These are phyloP conservation scores for Phrynocephalus guinanensis DNA, from an alignment of 2,797 vertebrate genomes.

Conservation along the genomic window DNA sequence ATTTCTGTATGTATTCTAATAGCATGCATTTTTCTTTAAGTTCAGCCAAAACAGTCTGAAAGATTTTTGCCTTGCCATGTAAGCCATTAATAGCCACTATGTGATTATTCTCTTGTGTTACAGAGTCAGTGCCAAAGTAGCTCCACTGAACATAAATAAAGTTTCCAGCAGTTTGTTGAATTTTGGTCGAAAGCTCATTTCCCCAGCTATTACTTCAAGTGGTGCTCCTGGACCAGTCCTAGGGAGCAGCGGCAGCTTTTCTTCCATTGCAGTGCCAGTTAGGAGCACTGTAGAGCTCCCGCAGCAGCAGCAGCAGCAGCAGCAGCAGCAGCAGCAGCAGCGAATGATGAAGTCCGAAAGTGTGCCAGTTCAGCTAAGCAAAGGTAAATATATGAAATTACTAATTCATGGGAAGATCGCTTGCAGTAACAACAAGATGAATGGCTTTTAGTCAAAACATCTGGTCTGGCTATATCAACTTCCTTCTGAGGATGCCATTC, in stretches of 20 bases:
- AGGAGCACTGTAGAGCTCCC: conserved; percentile 60
- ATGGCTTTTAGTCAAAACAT: neutral
- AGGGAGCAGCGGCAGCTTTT: conserved; percentile 75
- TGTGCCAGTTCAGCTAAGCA: conserved; percentile 95
- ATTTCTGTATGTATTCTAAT: neutral
- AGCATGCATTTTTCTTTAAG: neutral
- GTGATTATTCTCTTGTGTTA: conserved; percentile 39
- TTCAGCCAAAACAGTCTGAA: neutral
- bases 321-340: conserved; percentile 87
- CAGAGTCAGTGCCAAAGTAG: conserved; percentile 80
- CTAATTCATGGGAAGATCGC: neutral
- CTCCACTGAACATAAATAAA: conserved; percentile 96
- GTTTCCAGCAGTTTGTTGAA: conserved; percentile 95
- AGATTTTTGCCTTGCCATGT: neutral
- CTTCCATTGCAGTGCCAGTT: conserved; percentile 50
- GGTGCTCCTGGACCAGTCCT: conserved; percentile 75
- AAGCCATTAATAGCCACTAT: conserved; percentile 6
- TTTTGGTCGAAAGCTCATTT: conserved; percentile 95
- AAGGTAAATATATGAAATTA: conserved; percentile 81
- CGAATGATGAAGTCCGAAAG: conserved; percentile 97
- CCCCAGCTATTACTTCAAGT: conserved; percentile 85
- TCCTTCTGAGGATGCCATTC: neutral
- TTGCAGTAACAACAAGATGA: neutral
- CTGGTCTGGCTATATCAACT: neutral
- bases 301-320: conserved; percentile 76